Base-by-base conservation (phyloP, 2,113 vertebrate genomes). In the Donacobius atricapilla region DNA sequence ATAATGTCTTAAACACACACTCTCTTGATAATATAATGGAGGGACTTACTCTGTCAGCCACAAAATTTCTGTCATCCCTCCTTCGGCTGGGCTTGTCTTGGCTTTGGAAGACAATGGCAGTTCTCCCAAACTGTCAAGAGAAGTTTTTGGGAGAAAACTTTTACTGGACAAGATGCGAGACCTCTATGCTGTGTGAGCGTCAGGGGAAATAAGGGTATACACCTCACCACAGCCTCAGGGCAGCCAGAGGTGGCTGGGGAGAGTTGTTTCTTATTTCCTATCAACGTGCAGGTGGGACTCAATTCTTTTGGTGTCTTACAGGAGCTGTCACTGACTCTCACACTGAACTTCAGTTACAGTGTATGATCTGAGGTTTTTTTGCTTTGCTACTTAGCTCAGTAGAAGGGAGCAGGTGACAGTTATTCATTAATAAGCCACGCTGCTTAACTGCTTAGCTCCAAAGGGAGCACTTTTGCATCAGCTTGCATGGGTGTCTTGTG, bases 161-260 rank as follows among this genome's bases (percentile, higher is more conserved):
- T 2, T 31, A 4, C 24, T 84, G 51, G 10, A 21, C 0, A 1
- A 90, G 50, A 63, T 44, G 19, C 7, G 30, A 72, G 63, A 48
- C 23, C 15, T 80, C 57, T 37, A 4, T 83, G 53, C 48, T 18
- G 1, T 0, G 0, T 21, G 33, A 28, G 27, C 0, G 0, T n/a
- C 39, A 31, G 65, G 51, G 71, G n/a, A 50, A 63, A 22, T 40
- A 0, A 2, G 12, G 37, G 31, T 73, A 13, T 10, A 8, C 50
- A 47, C 6, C 5, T 21, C 70, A 45, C 21, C 1, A 5, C 47
- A 70, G 44, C 54, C 64, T 40, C 16, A 11, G 70, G 48, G n/a
- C 35, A 70, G 47, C 42, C 48, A 47, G 44, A 23, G 58, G 42
- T 39, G 37, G 4, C 1, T 50, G 35, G 23, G 39, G 50, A 70